phyloP scores from a whole-genome alignment of 1,140 invertebrate genomes.

The Condylostylus longicornis region DNA sequence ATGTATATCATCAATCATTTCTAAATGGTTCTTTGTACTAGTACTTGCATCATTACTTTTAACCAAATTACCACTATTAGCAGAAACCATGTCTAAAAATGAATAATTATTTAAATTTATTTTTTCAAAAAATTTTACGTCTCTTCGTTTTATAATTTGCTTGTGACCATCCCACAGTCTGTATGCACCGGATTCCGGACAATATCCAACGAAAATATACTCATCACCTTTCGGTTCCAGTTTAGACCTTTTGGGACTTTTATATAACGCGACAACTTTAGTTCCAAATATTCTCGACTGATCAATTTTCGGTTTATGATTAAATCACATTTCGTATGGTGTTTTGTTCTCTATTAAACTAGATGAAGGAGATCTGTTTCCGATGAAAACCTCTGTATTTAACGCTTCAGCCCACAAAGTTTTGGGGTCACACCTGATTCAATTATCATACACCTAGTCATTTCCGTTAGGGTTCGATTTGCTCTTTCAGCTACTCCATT shows the following conservation, averaged over 20 bases:
- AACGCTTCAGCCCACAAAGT: constrained; percentile 36
- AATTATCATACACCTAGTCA: constrained; percentile 21
- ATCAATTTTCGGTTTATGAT: constrained; percentile 18
- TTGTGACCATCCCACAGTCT: neutral
- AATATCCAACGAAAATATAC: constrained; percentile 2
- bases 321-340: constrained; percentile 22
- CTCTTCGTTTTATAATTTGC: neutral
- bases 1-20: too few species aligned
- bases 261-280: constrained; percentile 9
- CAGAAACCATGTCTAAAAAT: too few species aligned
- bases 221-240: constrained; percentile 1
- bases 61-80: too few species aligned
- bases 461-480: constrained; percentile 29
- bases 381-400: constrained; percentile 11
- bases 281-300: constrained; percentile 22
- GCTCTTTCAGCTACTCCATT: constrained; percentile 15
- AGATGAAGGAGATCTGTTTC: constrained; percentile 8
- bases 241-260: constrained; percentile 12
- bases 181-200: neutral
- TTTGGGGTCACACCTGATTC: constrained; percentile 20
- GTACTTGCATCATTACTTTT: too few species aligned
- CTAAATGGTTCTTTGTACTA: too few species aligned
- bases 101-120: too few species aligned
- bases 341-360: constrained; percentile 9
- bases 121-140: constrained; percentile 1